phyloP scores from a whole-genome alignment of 2,888 invertebrate species.

The Sinelater perroti region DNA sequence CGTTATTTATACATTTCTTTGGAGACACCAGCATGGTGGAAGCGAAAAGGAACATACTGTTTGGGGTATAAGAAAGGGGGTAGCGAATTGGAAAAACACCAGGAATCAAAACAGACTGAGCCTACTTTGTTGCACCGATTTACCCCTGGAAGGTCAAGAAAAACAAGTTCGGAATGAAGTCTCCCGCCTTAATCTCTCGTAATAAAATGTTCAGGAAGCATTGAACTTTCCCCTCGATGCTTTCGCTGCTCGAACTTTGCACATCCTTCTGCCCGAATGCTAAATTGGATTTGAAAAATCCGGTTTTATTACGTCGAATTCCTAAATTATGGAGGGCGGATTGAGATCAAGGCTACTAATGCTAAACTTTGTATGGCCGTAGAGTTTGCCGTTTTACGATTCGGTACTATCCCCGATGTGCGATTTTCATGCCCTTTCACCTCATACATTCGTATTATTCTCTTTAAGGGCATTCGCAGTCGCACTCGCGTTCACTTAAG shows the following conservation, averaged over 20 bases:
- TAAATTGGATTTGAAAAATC: slow-evolving; percentile 32
- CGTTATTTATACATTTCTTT: too few species aligned
- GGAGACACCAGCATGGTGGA: too few species aligned
- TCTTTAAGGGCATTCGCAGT: slow-evolving; percentile 17
- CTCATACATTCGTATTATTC: slow-evolving; percentile 26
- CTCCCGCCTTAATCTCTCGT: slow-evolving; percentile 13
- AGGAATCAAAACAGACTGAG: too few species aligned
- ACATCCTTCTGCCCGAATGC: slow-evolving; percentile 24
- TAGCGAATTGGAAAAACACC: too few species aligned
- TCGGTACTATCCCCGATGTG: slow-evolving; percentile 39
- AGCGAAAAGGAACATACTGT: too few species aligned
- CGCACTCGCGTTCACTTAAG: slow-evolving; percentile 23
- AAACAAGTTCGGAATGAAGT: slow-evolving; percentile 10
- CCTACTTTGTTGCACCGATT: too few species aligned
- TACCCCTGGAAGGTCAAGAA: slow-evolving; percentile 4
- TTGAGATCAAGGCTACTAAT: slow-evolving; percentile 33
- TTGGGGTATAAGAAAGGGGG: too few species aligned
- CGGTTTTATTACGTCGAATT: slow-evolving; percentile 28
- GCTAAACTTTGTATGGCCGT: slow-evolving; percentile 42
- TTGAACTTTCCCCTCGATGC: slow-evolving; percentile 15
- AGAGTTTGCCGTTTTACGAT: slow-evolving; percentile 42
- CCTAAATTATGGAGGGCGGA: slow-evolving; percentile 31
- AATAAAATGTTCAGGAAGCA: slow-evolving; percentile 26
- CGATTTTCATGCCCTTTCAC: slow-evolving; percentile 33
- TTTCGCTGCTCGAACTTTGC: slow-evolving; percentile 22